Evolutionary conservation across 2,113 vertebrate genomes (phyloP).

Genomic region (Todiramphus chloris): DNA sequence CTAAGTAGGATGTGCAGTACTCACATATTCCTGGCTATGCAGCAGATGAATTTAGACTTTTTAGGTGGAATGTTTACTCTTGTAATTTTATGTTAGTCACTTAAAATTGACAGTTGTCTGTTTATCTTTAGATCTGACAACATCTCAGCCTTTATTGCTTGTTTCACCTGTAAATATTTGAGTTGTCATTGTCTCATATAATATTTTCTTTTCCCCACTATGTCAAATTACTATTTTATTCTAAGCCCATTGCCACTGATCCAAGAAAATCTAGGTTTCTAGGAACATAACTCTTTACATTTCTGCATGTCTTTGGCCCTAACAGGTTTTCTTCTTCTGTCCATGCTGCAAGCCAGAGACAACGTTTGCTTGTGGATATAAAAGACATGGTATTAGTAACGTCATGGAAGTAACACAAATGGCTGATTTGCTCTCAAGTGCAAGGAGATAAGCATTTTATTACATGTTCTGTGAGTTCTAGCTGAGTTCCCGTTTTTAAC

Average conservation of each 20-base stretch:
- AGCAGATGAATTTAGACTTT: conserved; percentile 23
- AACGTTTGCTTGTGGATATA: not conserved
- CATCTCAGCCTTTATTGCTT: not conserved
- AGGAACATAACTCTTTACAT: not conserved
- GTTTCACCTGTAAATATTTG: conserved; percentile 44
- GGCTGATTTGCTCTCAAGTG: not conserved
- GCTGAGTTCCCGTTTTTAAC: not conserved
- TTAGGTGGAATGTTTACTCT: not conserved
- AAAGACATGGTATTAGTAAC: not conserved
- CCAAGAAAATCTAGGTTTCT: not conserved
- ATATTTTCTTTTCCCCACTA: not conserved
- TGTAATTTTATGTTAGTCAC: conserved; percentile 20
- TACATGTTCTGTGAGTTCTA: not conserved
- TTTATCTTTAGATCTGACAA: conserved; percentile 35
- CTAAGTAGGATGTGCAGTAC: not conserved
- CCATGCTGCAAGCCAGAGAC: not conserved
- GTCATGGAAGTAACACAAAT: not conserved
- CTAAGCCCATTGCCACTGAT: not conserved
- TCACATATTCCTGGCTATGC: not conserved
- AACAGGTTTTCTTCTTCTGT: not conserved
- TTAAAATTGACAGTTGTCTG: conserved; percentile 27
- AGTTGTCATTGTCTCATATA: not conserved
- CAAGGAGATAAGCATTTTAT: not conserved
- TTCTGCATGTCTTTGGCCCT: not conserved
- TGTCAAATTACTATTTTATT: conserved; percentile 1